Percentiles rank a stretch among this genome's conserved stretches.
phyloP scores from a whole-genome alignment of 2,113 vertebrate species.

The Podarcis raffonei region DNA sequence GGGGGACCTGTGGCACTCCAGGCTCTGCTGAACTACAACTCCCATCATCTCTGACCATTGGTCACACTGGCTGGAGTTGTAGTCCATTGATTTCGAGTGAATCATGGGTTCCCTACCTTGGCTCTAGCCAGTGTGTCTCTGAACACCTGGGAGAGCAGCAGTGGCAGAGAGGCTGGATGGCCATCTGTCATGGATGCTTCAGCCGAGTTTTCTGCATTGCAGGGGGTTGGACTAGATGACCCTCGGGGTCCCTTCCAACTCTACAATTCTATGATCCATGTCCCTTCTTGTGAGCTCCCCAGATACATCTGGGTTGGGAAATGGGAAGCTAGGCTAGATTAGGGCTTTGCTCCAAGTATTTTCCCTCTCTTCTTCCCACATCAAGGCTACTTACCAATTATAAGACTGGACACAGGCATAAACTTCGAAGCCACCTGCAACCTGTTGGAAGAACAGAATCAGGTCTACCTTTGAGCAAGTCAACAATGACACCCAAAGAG shows the following conservation, averaged over 20 bases:
- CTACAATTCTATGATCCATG: neutral
- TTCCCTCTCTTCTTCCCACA: neutral
- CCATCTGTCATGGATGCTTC: no score
- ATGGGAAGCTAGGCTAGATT: neutral
- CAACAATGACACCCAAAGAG: neutral
- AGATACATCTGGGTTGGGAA: neutral
- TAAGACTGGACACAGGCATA: slow-evolving; percentile 96
- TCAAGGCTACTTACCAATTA: slow-evolving; percentile 86
- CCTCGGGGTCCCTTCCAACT: no score
- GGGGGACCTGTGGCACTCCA: neutral
- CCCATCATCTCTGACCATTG: neutral
- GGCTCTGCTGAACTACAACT: neutral
- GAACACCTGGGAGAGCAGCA: neutral
- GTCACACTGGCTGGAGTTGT: no score
- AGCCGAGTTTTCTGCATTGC: no score
- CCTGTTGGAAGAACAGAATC: slow-evolving; percentile 68
- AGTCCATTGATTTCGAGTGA: neutral
- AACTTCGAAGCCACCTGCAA: slow-evolving; percentile 96
- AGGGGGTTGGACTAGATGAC: no score
- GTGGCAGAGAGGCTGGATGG: neutral
- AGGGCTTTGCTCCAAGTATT: no score
- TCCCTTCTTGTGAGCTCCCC: neutral
- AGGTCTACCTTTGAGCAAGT: neutral
- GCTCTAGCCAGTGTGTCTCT: neutral
- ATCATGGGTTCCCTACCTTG: neutral